Conservation (phyloP, 2,113 vertebrate species). For the Cromileptes altivelis region DNA sequence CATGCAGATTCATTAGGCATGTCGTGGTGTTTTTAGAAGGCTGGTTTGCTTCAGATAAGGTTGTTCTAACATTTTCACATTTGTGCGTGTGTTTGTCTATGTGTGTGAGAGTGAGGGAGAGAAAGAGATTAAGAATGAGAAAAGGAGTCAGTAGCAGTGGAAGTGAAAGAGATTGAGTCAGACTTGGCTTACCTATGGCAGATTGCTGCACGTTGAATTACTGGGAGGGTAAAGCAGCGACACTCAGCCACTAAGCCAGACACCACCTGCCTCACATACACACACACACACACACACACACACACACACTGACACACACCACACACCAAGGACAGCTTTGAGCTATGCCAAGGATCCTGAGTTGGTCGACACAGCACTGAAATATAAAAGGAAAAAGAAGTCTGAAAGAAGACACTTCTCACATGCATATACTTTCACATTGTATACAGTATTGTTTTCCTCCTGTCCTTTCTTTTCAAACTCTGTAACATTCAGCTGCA, state of each 20-base stretch:
- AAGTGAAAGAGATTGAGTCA: constrained; percentile 62
- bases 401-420: constrained; percentile 20
- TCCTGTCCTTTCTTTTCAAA: too few species aligned
- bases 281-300: too few species aligned
- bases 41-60: constrained; percentile 59
- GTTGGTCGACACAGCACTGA: constrained; percentile 8
- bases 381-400: neutral
- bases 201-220: constrained; percentile 57
- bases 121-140: constrained; percentile 49
- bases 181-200: constrained; percentile 67
- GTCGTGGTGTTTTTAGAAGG: constrained; percentile 56
- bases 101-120: neutral
- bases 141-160: constrained; percentile 37
- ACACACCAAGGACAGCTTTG: constrained; percentile 34
- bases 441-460: neutral
- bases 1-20: constrained; percentile 70
- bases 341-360: constrained; percentile 34
- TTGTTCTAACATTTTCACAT: constrained; percentile 29
- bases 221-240: constrained; percentile 49
- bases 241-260: constrained; percentile 50
- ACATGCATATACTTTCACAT: constrained; percentile 16
- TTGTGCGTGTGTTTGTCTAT: neutral
- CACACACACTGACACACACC: neutral
- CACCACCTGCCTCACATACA: constrained; percentile 24
- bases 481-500: too few species aligned